Base-by-base conservation (phyloP, 2,888 invertebrate species). In the Rhamnusium bicolor region DNA sequence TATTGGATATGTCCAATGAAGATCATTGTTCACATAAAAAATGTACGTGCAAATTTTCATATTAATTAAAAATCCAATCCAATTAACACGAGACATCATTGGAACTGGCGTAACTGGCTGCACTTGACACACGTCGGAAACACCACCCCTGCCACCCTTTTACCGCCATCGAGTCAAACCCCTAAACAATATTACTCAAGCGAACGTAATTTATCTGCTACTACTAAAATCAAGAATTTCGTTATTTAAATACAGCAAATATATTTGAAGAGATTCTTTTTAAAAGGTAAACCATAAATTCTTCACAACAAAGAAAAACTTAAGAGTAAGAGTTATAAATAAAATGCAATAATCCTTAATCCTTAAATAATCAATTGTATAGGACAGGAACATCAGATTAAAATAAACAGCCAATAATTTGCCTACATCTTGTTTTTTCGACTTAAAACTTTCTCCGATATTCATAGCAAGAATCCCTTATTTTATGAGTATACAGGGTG, bases 1-100 rank as follows among this genome's bases (percentile, higher is more conserved):
- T 67, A 67, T 67, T 46, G 67, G 56, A 54, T 40, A 69, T 68
- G 66, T 76, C 72, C 69, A 67, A 74, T 63, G 71, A 72, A 68
- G 72, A 71, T 69, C 70, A 78, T 77, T 78, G 78, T 80, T 75
- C 69, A 54, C 40, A 58, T 75, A 74, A 77, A 80, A 78, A 78
- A 76, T 72, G 70, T 84, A 83, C 84, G 84, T 82, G 85, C 84
- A 84, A 86, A 88, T 87, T 87, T 88, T 87, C 86, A 86, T 87
- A 87, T 88, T 88, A 88, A 88, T 88, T 88, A 88, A 87, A 87
- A 88, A 87, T 86, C 86, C 86, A 84, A 87, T 88, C 87, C 88
- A 88, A 88, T 88, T 88, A 88, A 85, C 84, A 84, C 82, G 82
- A 85, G 84, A 84, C 85, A 83, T 85, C 84, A 85, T 85, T 84